These are phyloP conservation scores for Pseudoatta argentina DNA, from an alignment of 1,140 invertebrate species.

Conservation along the genomic window DNA sequence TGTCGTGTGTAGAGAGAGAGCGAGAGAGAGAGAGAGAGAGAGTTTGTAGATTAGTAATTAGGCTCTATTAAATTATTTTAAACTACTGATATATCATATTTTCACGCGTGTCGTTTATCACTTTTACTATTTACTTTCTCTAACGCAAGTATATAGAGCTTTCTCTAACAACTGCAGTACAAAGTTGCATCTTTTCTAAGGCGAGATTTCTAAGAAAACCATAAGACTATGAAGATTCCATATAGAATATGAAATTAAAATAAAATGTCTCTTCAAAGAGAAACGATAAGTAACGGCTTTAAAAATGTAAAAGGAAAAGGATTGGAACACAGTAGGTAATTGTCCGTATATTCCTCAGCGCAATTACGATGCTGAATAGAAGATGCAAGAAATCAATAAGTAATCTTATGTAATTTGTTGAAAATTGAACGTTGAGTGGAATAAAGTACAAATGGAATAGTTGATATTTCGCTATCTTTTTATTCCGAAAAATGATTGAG, in stretches of 20 bases:
- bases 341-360: neutral
- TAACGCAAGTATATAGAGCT: no score
- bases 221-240: neutral
- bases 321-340: neutral
- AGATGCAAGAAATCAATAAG: conserved; percentile 1
- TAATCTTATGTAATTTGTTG: neutral
- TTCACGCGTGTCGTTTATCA: no score
- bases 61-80: no score
- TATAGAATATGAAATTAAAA: neutral
- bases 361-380: neutral
- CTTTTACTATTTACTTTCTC: no score
- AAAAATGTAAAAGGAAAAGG: neutral
- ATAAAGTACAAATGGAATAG: neutral
- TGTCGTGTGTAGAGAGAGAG: no score
- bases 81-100: no score
- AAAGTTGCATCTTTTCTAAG: no score
- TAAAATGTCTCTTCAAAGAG: neutral
- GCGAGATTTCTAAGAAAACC: no score
- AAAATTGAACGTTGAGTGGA: neutral
- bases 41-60: no score
- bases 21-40: no score
- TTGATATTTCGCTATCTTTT: conserved; percentile 1
- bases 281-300: neutral
- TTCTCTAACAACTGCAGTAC: no score
- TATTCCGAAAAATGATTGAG: conserved; percentile 2